Conservation (phyloP, 1,140 invertebrate species). For the Apis florea region DNA sequence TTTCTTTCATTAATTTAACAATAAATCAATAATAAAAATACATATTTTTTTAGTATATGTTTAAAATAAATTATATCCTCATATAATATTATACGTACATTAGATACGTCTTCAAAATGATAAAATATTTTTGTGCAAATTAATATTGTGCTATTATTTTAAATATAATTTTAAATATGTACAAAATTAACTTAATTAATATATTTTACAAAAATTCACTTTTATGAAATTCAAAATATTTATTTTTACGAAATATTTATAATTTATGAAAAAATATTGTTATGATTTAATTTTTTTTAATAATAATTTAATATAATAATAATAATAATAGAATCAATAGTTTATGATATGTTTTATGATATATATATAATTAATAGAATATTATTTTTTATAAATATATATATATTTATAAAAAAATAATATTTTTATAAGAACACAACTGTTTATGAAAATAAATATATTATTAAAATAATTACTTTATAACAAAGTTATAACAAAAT, state of each 20-base stretch:
- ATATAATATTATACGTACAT: background rate
- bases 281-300: background rate
- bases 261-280: too few relatives aligned
- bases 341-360: background rate
- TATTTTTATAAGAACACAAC: background rate
- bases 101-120: background rate
- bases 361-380: background rate
- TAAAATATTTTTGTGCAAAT: background rate
- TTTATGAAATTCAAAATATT: too few relatives aligned
- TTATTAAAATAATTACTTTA: background rate
- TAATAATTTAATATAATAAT: too few relatives aligned
- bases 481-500: background rate
- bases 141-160: background rate
- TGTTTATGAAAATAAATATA: background rate
- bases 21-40: constrained; percentile 2
- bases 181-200: background rate
- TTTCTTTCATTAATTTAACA: constrained; percentile 3
- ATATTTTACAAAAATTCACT: background rate
- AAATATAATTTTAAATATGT: background rate
- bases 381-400: too few relatives aligned
- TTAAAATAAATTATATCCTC: background rate
- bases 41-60: background rate
- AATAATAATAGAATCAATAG: background rate
- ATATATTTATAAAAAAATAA: background rate
- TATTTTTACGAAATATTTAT: background rate